Percentiles rank a stretch among this genome's conserved stretches.
phyloP scores from a whole-genome alignment of 1,140 invertebrate genomes.

The Drosophila parvula region DNA sequence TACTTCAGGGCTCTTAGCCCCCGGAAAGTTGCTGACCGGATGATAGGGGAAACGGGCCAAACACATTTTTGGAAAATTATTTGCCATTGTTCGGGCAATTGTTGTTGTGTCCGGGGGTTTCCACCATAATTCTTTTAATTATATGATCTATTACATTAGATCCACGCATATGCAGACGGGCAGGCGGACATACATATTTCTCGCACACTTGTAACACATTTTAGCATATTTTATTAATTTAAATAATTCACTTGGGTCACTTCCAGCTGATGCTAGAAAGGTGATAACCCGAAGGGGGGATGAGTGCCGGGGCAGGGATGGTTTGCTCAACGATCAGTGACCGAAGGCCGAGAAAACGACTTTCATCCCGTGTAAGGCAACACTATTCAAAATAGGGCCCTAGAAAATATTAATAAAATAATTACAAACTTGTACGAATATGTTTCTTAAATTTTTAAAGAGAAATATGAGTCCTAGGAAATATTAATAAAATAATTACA shows the following conservation, averaged over 20 bases:
- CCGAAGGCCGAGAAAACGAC: conserved; percentile 56
- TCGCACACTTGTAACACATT: conserved; percentile 82
- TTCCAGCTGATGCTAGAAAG: conserved; percentile 48
- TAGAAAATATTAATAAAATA: not conserved
- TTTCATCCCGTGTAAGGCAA: conserved; percentile 34
- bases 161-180: conserved; percentile 31
- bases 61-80: conserved; percentile 68
- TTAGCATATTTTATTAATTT: conserved; percentile 83
- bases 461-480: no score
- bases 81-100: conserved; percentile 76
- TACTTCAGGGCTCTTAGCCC: conserved; percentile 20
- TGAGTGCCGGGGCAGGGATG: not conserved
- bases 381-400: not conserved
- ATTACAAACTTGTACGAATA: no score
- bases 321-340: conserved; percentile 72
- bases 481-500: no score
- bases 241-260: conserved; percentile 73
- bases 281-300: conserved; percentile 45
- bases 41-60: conserved; percentile 45
- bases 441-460: no score
- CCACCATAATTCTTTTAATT: conserved; percentile 82
- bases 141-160: conserved; percentile 78
- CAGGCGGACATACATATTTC: conserved; percentile 53
- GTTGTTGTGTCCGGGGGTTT: conserved; percentile 56
- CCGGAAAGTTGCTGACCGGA: conserved; percentile 43